Evolutionary conservation across 2,113 vertebrate genomes (phyloP).

Genomic region (Thunnus maccoyii): DNA sequence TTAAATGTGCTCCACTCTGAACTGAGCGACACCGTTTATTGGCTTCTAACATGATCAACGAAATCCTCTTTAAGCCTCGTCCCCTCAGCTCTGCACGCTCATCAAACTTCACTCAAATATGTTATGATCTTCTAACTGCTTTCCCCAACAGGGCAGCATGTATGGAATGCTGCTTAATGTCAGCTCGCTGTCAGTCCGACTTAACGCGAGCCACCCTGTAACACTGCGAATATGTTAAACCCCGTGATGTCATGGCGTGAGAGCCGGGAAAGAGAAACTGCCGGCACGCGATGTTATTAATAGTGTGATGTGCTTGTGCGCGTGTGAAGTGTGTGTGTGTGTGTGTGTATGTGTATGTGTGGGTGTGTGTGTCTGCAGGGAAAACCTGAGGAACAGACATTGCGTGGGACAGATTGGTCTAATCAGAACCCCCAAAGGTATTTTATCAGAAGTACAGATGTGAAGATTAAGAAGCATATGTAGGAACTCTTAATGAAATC

Average conservation of each 20-base stretch:
- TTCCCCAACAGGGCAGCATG: constrained; percentile 39
- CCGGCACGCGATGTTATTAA: constrained; percentile 62
- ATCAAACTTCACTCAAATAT: constrained; percentile 63
- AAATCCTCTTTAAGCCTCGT: constrained; percentile 42
- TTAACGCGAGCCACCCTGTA: constrained; percentile 34
- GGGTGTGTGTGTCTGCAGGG: constrained; percentile 4
- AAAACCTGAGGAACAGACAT: constrained; percentile 21
- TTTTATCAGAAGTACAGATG: constrained; percentile 45
- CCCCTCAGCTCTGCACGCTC: constrained; percentile 54
- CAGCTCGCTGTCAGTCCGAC: constrained; percentile 52
- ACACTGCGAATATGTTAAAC: constrained; percentile 24
- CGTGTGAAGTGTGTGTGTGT: background rate
- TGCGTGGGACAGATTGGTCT: constrained; percentile 25
- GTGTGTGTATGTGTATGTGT: background rate
- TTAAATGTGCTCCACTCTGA: background rate
- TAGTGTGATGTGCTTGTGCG: background rate
- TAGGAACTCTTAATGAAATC: constrained; percentile 1
- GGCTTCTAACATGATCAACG: constrained; percentile 17
- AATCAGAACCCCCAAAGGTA: constrained; percentile 43
- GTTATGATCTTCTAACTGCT: constrained; percentile 60
- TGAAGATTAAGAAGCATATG: constrained; percentile 27
- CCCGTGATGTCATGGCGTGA: constrained; percentile 68
- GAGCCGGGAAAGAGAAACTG: constrained; percentile 29
- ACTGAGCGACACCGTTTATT: constrained; percentile 24
- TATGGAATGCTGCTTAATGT: constrained; percentile 67